Evolutionary conservation across 2,797 vertebrate genomes (phyloP), one percentile per base, ranked within the genome.

Genomic region (Sebastes nivosus): DNA sequence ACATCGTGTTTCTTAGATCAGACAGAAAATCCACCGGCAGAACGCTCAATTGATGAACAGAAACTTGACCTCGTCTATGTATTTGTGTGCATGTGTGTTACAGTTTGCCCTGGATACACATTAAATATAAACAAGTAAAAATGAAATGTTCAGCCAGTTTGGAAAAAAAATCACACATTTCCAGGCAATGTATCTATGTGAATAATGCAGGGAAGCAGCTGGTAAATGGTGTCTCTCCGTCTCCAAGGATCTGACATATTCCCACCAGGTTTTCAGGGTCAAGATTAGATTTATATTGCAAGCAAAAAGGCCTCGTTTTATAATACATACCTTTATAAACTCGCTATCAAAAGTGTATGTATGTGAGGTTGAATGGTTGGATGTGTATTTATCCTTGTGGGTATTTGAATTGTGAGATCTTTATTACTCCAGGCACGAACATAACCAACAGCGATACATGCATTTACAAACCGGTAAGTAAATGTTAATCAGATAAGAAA

Each of bases 131-230:
- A 94, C 34, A 79, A 83, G 79, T 14, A 30, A 59, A 72, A 90
- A 91, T 93, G 10, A 91, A 94, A 94, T 92, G 92, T 95, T 94
- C 60, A 95, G 61, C n/a, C 46, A 9, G 81, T 89, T 90, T 91
- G 82, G 36, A n/a, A 1, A 42, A 75, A 65, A 59, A 50, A 60
- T 75, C 68, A 67, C 67, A 90, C 18, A 82, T 90, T 91, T 86
- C 52, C 71, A 85, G 80, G 86, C 90, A 92, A 92, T 87, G 90
- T 92, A 88, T 94, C 81, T 3, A 1, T 82, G 88, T 95, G 88
- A 93, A 94, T 93, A 87, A 95, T 94, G 89, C 82, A 93, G 67
- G 22, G 75, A 77, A 90, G 88, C 88, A 89, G 86, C 80, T 89
- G 84, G 90, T 90, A 87, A 93, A 92, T 82, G 69, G 75, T 80